Conservation (phyloP, 2,888 invertebrate genomes). For the Apodemia hepburni region DNA sequence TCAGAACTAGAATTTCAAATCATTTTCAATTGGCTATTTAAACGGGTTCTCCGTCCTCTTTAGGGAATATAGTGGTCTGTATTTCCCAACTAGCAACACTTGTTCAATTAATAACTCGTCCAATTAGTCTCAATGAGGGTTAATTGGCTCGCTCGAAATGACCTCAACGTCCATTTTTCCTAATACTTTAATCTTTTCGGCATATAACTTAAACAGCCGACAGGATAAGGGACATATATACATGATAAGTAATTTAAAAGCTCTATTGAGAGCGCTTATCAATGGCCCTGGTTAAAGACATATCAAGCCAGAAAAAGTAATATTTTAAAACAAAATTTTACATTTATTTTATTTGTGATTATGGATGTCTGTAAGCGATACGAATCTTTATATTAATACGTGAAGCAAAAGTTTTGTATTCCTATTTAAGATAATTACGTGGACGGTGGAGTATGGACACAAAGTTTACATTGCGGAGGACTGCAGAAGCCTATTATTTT, state of each 20-base stretch:
- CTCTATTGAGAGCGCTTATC: background rate
- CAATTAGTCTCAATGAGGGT: conserved; percentile 41
- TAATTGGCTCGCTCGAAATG: conserved; percentile 36
- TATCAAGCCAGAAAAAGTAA: too few species aligned
- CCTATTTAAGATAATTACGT: too few species aligned
- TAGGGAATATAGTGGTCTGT: background rate
- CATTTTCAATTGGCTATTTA: background rate
- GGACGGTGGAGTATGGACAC: too few species aligned
- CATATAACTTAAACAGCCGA: background rate
- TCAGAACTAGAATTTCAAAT: too few species aligned
- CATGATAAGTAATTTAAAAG: background rate
- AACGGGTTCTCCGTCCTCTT: background rate
- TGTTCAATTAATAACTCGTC: conserved; percentile 34
- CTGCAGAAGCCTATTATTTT: too few species aligned
- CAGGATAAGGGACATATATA: background rate
- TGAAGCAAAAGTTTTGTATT: too few species aligned
- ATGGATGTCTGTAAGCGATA: too few species aligned
- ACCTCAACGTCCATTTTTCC: conserved; percentile 34
- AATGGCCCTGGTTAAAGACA: background rate
- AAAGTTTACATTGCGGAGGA: too few species aligned
- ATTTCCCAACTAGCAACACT: conserved; percentile 15
- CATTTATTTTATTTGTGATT: too few species aligned
- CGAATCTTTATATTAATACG: too few species aligned
- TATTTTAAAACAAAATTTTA: too few species aligned
- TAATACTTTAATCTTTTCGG: conserved; percentile 20